Evolutionary conservation across 2,797 vertebrate genomes (phyloP).

Genomic region (Argya squamiceps): DNA sequence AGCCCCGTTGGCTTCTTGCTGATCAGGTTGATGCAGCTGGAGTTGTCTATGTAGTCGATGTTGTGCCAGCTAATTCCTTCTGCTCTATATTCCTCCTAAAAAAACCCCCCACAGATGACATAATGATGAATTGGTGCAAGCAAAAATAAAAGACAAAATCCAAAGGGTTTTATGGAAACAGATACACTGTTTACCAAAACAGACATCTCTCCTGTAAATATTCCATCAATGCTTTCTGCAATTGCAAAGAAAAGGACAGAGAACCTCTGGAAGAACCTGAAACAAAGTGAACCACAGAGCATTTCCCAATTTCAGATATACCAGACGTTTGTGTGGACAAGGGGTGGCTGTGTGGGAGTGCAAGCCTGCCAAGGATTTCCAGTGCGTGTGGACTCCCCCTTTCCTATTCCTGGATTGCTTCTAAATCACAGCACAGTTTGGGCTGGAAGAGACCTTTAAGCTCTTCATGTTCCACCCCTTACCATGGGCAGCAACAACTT

Average conservation of each 20-base stretch:
- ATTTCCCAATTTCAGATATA: not conserved
- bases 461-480: not conserved
- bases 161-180: not conserved
- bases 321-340: accelerated
- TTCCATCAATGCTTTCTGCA: not conserved
- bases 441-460: not conserved
- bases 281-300: accelerated
- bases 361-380: accelerated
- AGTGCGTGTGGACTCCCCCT: accelerated
- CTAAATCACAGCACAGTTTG: not conserved
- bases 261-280: not conserved
- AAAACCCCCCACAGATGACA: not conserved
- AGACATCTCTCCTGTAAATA: not conserved
- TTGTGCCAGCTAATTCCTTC: constrained; percentile 97
- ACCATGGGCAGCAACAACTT: not conserved
- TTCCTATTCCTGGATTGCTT: not conserved
- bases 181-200: not conserved
- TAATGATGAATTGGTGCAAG: not conserved
- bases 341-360: not conserved
- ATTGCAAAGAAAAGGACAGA: not conserved
- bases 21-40: constrained; percentile 94
- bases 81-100: constrained; percentile 91
- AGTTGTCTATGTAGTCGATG: constrained; percentile 98
- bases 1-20: constrained; percentile 97
- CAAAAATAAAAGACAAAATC: not conserved